Evolutionary conservation across 2,113 vertebrate genomes (phyloP), one percentile per base, ranked within the genome.

Genomic region (Mungos mungo): DNA sequence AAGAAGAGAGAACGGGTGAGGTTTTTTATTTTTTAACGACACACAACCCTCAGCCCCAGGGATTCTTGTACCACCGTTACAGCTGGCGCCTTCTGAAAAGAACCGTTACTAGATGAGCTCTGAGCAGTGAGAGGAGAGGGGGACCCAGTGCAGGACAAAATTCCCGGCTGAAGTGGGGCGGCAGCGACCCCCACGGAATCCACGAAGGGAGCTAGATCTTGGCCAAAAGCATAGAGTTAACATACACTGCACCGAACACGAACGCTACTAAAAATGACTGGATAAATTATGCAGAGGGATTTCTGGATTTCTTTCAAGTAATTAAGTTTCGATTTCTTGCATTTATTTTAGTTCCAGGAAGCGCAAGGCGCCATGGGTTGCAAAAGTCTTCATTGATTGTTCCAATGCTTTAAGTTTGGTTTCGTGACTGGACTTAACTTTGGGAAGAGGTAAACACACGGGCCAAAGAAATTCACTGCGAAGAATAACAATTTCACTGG

Each of bases 251-350:
- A 0, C 97, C 90, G 71, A 86, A 97, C 97, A 93, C 95, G 88
- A 98, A 97, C 72, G 92, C 95, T 98, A 54, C 98, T 95, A 90
- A 98, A 98, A 98, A 97, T 11, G 98, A 98, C 95, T 8, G 98
- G 98, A 97, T 98, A 98, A 98, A 98, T 99, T 98, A 99, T 99
- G 98, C 98, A 98, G 98, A 98, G 98, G 98, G 98, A 99, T 99
- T 99, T 99, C 98, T 98, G 98, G 98, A 99, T 99, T 98, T 99
- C 98, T 98, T 99, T 98, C 98, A 98, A 98, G 98, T 99, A 99
- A 99, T 99, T 99, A 99, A 98, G 98, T 98, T 99, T 99, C 98
- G 98, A 99, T 99, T 98, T 99, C 98, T 98, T 98, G 98, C 99
- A 98, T 99, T 99, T 98, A 98, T 98, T 98, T 98, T 97, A 97